phyloP scores from a whole-genome alignment of 92 coral and sea anemone species.

The Phenganax stokvisi region DNA sequence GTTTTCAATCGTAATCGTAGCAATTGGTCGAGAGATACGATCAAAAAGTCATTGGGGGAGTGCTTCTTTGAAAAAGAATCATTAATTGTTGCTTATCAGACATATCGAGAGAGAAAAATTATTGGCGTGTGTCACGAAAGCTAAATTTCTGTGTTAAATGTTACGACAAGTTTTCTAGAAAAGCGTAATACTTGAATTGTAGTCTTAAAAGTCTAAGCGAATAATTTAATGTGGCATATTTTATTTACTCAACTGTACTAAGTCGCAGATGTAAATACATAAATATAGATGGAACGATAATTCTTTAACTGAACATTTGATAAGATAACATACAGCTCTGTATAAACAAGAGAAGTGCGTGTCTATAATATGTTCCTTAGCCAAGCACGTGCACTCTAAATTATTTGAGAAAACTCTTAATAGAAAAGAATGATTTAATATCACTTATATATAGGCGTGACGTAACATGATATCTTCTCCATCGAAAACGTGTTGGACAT shows the following conservation, averaged over 20 bases:
- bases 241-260: conserved; percentile 7
- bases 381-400: conserved; percentile 4
- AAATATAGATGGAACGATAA: conserved; percentile 1
- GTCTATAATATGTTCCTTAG: conserved; percentile 21
- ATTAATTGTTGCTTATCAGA: conserved; percentile 7
- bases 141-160: background rate
- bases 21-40: conserved; percentile 12
- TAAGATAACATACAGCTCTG: conserved; percentile 27
- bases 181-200: background rate
- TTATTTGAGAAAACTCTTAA: background rate
- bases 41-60: conserved; percentile 6
- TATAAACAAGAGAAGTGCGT: conserved; percentile 18
- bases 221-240: conserved; percentile 9
- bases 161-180: background rate
- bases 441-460: background rate
- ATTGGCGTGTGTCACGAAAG: conserved; percentile 3
- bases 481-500: conserved; percentile 6
- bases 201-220: background rate
- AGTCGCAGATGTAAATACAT: conserved; percentile 4
- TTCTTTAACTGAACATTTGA: conserved; percentile 19
- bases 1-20: conserved; percentile 5
- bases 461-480: background rate
- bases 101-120: background rate
- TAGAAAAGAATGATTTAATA: background rate
- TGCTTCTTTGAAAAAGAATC: background rate